These are phyloP conservation scores for Caenorhabditis inopinata DNA, from an alignment of 1,140 invertebrate genomes.

Conservation along the genomic window DNA sequence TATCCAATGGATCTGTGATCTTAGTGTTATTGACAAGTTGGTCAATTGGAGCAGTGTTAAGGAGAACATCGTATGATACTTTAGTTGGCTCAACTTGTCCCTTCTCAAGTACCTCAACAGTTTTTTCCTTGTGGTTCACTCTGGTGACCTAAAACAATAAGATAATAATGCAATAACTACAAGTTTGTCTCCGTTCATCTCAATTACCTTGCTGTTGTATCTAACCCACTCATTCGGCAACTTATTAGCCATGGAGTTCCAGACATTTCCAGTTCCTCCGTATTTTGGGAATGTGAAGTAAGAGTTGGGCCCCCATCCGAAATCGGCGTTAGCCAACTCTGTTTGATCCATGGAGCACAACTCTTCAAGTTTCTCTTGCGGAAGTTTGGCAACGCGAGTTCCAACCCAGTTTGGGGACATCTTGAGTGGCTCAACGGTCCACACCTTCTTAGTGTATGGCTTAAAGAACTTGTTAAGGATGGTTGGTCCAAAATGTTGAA, in stretches of 20 bases:
- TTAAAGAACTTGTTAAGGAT: constrained; percentile 65
- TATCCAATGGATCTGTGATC: constrained; percentile 55
- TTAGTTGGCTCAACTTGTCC: constrained; percentile 43
- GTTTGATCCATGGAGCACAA: constrained; percentile 61
- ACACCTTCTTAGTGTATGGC: constrained; percentile 64
- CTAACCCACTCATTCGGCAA: constrained; percentile 62
- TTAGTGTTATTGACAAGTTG: constrained; percentile 58
- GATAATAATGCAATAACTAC: too few relatives aligned
- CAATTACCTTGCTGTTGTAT: constrained; percentile 55
- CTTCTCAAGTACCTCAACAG: constrained; percentile 50
- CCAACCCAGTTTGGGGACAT: constrained; percentile 65
- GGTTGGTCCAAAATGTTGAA: constrained; percentile 63
- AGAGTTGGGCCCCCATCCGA: constrained; percentile 66
- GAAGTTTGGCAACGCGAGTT: constrained; percentile 63
- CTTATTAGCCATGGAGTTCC: constrained; percentile 61
- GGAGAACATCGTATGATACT: constrained; percentile 57
- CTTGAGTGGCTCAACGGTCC: constrained; percentile 63
- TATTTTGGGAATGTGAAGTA: constrained; percentile 65
- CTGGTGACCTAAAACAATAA: constrained; percentile 46
- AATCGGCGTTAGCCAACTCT: constrained; percentile 62
- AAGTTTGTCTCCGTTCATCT: too few relatives aligned
- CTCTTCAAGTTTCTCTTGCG: constrained; percentile 62
- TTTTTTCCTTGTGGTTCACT: constrained; percentile 56
- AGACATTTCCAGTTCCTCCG: constrained; percentile 65
- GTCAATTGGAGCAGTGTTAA: constrained; percentile 65